A percentile compares a stretch with the other conserved stretches of the same genome.
phyloP scores from a whole-genome alignment of 2,113 vertebrate genomes.

The Agapornis roseicollis region DNA sequence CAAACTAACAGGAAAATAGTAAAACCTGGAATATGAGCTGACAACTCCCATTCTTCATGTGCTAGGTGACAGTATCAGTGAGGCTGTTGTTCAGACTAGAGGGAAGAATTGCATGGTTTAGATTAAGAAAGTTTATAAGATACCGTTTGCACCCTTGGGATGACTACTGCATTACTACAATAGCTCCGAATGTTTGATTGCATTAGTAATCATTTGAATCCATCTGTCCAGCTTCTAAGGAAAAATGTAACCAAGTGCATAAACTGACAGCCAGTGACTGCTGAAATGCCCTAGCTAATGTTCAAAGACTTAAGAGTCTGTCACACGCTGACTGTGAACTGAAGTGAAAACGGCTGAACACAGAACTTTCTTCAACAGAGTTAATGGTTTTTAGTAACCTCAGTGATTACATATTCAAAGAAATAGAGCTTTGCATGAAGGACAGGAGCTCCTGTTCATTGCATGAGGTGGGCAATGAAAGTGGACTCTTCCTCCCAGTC shows the following conservation, averaged over 20 bases:
- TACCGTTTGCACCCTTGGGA: neutral
- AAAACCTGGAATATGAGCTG: neutral
- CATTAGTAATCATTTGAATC: neutral
- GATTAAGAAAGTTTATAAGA: neutral
- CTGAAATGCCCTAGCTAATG: neutral
- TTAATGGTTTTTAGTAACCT: neutral
- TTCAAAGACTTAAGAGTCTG: neutral
- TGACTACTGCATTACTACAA: neutral
- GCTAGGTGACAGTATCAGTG: neutral
- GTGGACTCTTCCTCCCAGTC: neutral
- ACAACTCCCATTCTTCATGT: neutral
- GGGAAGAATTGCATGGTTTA: neutral
- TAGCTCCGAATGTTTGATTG: neutral
- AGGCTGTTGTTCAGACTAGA: neutral
- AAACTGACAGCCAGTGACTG: neutral
- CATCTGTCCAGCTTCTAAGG: neutral
- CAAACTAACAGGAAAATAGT: neutral
- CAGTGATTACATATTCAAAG: neutral
- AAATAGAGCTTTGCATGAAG: neutral
- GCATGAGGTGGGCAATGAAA: rapidly evolving
- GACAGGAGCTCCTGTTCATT: neutral
- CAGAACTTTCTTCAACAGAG: neutral
- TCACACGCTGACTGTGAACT: neutral
- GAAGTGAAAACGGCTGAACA: neutral
- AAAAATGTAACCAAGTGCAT: neutral